Conservation (phyloP, 1,140 invertebrate species). For the Scaptomyza pallida region DNA sequence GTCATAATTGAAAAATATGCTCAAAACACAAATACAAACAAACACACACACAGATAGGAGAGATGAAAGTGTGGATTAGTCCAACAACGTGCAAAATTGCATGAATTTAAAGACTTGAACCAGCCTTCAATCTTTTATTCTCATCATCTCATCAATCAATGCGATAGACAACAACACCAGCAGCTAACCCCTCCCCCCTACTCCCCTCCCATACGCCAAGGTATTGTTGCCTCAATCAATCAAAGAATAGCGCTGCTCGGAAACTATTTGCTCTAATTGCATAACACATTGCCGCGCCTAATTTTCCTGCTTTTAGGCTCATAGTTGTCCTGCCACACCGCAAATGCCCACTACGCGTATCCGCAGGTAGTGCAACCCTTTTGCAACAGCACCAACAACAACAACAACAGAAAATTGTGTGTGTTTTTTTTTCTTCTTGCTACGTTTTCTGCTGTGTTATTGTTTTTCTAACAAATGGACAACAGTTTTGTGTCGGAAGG, state of each 20-base stretch:
- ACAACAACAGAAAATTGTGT: too few relatives aligned
- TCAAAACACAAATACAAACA: conserved; percentile 8
- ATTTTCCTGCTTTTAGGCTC: conserved; percentile 19
- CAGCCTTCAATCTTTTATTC: background rate
- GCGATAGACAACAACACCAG: background rate
- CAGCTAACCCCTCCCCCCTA: background rate
- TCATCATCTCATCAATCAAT: conserved; percentile 58
- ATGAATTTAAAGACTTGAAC: conserved; percentile 11
- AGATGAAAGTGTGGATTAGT: conserved; percentile 79
- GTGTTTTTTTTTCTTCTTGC: conserved; percentile 14
- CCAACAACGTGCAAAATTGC: conserved; percentile 24
- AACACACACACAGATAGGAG: background rate
- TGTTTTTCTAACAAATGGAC: conserved; percentile 73
- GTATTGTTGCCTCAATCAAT: conserved; percentile 63
- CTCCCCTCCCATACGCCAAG: background rate
- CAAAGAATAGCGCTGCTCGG: conserved; percentile 31
- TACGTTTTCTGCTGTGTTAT: conserved; percentile 22
- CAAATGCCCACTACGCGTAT: background rate
- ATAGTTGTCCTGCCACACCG: background rate
- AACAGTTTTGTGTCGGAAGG: conserved; percentile 45
- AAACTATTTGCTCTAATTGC: conserved; percentile 74
- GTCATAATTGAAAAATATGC: conserved; percentile 71
- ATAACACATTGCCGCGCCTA: conserved; percentile 47
- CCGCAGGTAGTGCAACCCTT: conserved; percentile 54
- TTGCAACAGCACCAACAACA: conserved; percentile 15